These are phyloP conservation scores for Microtus richardsoni DNA, from an alignment of 2,113 vertebrate species.

Conservation along the genomic window DNA sequence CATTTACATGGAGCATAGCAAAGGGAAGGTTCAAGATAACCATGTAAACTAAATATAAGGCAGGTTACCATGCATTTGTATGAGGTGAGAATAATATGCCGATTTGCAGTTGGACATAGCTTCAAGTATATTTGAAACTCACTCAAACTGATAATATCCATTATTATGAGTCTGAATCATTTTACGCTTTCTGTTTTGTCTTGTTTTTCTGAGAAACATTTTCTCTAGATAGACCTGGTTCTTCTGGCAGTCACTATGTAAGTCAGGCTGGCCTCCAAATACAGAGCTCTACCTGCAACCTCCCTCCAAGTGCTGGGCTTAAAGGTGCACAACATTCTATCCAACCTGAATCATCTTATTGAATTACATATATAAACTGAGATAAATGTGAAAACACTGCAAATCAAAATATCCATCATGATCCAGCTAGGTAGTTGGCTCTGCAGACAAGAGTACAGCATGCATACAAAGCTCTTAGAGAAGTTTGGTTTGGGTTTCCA, in stretches of 20 bases:
- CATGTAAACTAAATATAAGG: background rate
- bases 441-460: background rate
- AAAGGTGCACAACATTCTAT: background rate
- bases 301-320: background rate
- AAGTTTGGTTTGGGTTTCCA: background rate
- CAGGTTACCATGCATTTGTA: background rate
- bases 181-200: background rate
- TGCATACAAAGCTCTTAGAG: background rate
- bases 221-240: background rate
- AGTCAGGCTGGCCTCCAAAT: background rate
- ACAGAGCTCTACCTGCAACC: background rate
- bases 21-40: background rate
- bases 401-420: background rate
- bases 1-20: background rate
- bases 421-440: no score
- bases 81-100: background rate
- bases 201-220: background rate
- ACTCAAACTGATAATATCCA: background rate
- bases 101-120: background rate
- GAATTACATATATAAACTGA: background rate
- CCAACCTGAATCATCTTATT: background rate
- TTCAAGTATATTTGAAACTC: background rate
- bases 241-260: background rate
- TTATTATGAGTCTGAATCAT: background rate
- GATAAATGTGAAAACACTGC: background rate